Evolutionary conservation across 2,797 vertebrate genomes (phyloP).

Genomic region (Epinephelus malabaricus): DNA sequence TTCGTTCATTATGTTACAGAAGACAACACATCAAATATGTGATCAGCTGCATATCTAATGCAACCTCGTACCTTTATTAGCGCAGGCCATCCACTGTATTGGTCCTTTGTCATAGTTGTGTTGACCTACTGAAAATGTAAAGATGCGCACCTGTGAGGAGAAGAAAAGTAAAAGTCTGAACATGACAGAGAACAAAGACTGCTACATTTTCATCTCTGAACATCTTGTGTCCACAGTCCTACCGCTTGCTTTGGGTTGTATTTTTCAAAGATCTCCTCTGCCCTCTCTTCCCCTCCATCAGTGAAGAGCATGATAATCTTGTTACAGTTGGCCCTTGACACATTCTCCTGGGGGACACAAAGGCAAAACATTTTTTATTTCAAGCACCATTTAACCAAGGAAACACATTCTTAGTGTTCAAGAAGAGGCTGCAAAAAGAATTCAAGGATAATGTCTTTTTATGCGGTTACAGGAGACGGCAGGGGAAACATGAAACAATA

Average conservation of each 20-base stretch:
- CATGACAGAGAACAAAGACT: not conserved
- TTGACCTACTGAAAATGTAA: constrained; percentile 98
- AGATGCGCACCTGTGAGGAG: constrained; percentile 92
- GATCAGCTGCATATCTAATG: not conserved
- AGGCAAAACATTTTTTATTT: not conserved
- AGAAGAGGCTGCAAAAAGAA: not conserved
- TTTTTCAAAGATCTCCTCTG: constrained; percentile 93
- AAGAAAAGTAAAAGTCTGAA: not conserved
- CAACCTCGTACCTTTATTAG: constrained; percentile 91
- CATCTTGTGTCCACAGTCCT: constrained; percentile 42
- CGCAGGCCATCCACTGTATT: constrained; percentile 97
- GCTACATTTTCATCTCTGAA: not conserved
- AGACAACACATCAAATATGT: not conserved
- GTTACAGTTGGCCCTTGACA: constrained; percentile 96
- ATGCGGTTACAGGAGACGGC: not conserved
- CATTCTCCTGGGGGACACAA: constrained; percentile 83
- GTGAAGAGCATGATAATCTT: constrained; percentile 99
- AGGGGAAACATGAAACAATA: not conserved
- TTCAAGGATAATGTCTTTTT: not conserved
- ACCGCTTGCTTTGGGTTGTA: constrained; percentile 94
- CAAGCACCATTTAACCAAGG: too few species aligned
- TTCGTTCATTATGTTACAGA: not conserved
- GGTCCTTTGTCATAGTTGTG: constrained; percentile 99
- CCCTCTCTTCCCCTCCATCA: constrained; percentile 96
- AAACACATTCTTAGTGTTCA: not conserved